Evolutionary conservation across 2,113 vertebrate genomes (phyloP), one percentile per base, ranked within the genome.

Genomic region (Neoarius graeffei): DNA sequence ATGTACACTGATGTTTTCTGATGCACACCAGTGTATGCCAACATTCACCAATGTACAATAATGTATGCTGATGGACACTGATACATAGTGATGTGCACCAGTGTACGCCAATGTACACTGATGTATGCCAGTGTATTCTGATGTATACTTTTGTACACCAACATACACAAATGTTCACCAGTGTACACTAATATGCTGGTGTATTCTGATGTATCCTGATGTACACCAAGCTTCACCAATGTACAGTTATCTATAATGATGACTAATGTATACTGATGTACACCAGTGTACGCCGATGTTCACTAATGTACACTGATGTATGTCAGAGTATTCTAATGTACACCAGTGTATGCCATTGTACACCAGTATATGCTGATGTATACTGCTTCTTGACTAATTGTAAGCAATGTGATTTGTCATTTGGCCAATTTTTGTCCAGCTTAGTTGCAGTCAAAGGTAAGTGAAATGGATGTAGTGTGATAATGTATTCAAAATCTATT

Each of bases 381-480:
- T 0, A 79, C 5, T 42, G 42, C 42, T 42, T 42, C 42, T 42
- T 42, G 42, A 42, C 42, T 42, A 42, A 42, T 42, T 67, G 48
- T 27, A 50, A 50, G 42, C 48, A 30, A 56, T 35, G n/a, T 69
- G 23, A 27, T 11, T 87, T 19, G 82, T 14, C 19, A 48, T 71
- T 54, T 64, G 48, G 48, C 7, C 59, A 67, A 9, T 76, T 88
- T 67, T 66, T 60, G 57, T 80, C 60, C 82, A 82, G 66, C 14
- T 6, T 35, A 57, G 13, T 52, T 23, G 25, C 25, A 5, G 62
- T 84, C 5, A 30, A 25, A 69, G 82, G 83, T 85, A 85, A 80
- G 83, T 88, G 20, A 14, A 59, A 48, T 50, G 11, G 8, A 80
- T 13, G 80, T 56, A 20, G 3, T 19, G 14, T 60, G 10, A 59